Base-by-base conservation (phyloP, 2,888 invertebrate species). In the Drosophila paranaensis region DNA sequence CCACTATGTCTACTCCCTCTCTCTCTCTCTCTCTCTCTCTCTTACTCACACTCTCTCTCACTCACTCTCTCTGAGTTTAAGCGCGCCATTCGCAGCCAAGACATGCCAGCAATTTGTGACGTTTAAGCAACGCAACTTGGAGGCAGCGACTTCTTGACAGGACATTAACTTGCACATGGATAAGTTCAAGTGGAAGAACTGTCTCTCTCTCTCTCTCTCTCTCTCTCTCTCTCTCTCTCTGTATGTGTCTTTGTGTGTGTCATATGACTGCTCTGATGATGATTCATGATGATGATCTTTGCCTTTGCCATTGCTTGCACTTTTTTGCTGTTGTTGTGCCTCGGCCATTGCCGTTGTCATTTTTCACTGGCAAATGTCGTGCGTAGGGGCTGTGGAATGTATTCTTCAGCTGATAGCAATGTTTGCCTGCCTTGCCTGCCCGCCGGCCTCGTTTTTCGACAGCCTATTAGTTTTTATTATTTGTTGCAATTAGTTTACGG, bases 401-500 rank as follows among this genome's bases (percentile, higher is more conserved):
- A 48, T 42, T 16, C 40, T 16, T 48, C 48, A n/a, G 14, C 70
- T 53, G 58, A 69, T 51, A 58, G 56, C 57, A 6, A n/a, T 71
- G 69, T 20, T 14, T 25, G 39, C 16, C 33, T 25, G 14, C 14
- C 11, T n/a, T 10, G 33, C 14, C 8, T 40, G 70, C 69, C 77
- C 68, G 72, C 65, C 65, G 61, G 69, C 60, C 48, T 27, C 30
- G 69, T 79, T 69, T 85, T 85, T 85, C 84, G 90, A 89, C 90
- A 89, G 84, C 84, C 90, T 89, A 90, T 90, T 90, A 90, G 90
- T 90, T 86, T 90, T 86, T 89, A 90, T 86, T 86, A 86, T 86
- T 86, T 86, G 85, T 78, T 90, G 85, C 85, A 86, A 86, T 86
- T 86, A 86, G 90, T 86, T 90, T 78, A 70, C 72, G 65, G 74